These are phyloP conservation scores for Dendronephthya gigantea DNA, from an alignment of 64 coral and sea anemone genomes.

Conservation along the genomic window DNA sequence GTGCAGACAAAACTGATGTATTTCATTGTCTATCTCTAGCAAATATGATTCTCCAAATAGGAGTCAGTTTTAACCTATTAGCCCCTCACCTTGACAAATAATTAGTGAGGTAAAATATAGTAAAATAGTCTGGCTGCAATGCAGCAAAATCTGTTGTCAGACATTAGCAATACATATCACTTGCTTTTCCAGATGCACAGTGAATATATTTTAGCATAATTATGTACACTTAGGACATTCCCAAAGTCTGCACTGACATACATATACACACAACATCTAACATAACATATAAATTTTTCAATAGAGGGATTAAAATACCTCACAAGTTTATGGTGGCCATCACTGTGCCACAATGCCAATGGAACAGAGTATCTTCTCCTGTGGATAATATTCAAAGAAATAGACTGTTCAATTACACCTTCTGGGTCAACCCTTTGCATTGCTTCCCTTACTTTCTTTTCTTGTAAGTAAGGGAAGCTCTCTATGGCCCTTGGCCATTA, in stretches of 20 bases:
- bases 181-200: no score
- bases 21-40: constrained; percentile 12
- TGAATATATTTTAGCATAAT: no score
- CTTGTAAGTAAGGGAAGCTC: no score
- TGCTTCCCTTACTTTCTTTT: constrained; percentile 7
- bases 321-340: constrained; percentile 17
- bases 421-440: constrained; percentile 32
- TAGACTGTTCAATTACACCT: constrained; percentile 46
- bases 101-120: no score
- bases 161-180: no score
- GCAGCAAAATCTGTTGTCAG: no score
- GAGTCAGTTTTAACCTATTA: no score
- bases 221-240: no score
- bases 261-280: background rate
- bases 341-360: constrained; percentile 30
- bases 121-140: no score
- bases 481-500: constrained; percentile 29
- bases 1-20: background rate
- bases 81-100: no score
- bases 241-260: no score
- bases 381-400: constrained; percentile 32
- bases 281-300: background rate
- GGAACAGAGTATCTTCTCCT: constrained; percentile 33
- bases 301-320: background rate
- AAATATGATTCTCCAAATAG: constrained; percentile 1